Evolutionary conservation across 2,113 vertebrate genomes (phyloP).

Genomic region (rat (Rattus norvegicus)): DNA sequence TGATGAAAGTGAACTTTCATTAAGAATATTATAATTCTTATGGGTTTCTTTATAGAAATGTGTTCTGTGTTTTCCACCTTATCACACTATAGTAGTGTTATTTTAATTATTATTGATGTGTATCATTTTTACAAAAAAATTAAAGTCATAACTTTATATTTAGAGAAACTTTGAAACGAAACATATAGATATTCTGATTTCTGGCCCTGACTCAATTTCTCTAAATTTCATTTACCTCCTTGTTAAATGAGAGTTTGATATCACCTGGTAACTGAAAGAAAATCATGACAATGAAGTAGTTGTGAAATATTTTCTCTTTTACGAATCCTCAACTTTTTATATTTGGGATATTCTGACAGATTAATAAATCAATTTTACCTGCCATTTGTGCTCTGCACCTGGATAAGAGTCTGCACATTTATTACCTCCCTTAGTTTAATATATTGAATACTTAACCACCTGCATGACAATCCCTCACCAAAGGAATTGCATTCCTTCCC

Average conservation of each 20-base stretch:
- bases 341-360: conserved; percentile 2
- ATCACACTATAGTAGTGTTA: background rate
- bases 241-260: background rate
- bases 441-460: background rate
- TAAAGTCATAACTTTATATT: background rate
- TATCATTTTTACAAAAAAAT: background rate
- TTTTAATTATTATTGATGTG: conserved; percentile 15
- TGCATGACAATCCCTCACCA: background rate
- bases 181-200: background rate
- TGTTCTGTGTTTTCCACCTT: background rate
- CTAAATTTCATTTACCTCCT: background rate
- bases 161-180: background rate
- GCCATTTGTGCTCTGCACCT: background rate
- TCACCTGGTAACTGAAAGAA: background rate
- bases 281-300: background rate
- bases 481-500: background rate
- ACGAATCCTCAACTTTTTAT: background rate
- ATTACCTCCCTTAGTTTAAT: background rate
- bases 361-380: background rate
- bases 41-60: background rate
- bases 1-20: background rate
- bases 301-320: background rate
- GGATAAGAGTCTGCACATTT: background rate
- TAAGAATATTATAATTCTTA: background rate
- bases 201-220: background rate